Evolutionary conservation across 2,113 vertebrate species (phyloP).

Genomic region (Halcyon malimbica): DNA sequence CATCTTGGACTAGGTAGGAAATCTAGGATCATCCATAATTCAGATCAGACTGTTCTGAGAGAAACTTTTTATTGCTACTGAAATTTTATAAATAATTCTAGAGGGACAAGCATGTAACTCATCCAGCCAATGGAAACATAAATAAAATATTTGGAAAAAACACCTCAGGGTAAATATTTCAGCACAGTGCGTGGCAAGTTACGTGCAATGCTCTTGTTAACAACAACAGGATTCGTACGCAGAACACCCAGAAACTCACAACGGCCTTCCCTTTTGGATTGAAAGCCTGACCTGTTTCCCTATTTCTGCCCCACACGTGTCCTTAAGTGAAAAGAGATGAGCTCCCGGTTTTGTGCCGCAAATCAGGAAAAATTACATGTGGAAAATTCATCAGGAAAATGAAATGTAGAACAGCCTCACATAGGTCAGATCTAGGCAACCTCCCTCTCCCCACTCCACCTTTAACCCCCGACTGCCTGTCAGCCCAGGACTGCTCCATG

Average conservation of each 20-base stretch:
- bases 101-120: constrained; percentile 65
- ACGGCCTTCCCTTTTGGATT: neutral
- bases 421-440: neutral
- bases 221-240: neutral
- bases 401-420: neutral
- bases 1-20: constrained; percentile 19
- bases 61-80: constrained; percentile 58
- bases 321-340: neutral
- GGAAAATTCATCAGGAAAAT: neutral
- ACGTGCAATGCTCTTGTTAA: constrained; percentile 13
- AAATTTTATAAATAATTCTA: constrained; percentile 73
- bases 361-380: neutral
- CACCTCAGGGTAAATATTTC: constrained; percentile 68
- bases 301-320: neutral
- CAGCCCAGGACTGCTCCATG: neutral
- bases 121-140: constrained; percentile 62
- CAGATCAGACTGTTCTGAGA: constrained; percentile 47
- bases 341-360: neutral
- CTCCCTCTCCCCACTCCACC: neutral
- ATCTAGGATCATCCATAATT: constrained; percentile 64
- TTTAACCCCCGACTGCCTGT: neutral
- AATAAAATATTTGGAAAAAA: constrained; percentile 64
- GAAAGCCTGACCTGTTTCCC: neutral
- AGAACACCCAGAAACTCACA: constrained; percentile 5
- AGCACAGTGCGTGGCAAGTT: neutral